Evolutionary conservation across 1,140 invertebrate genomes (phyloP).

Genomic region (Neoseiulus cucumeris): DNA sequence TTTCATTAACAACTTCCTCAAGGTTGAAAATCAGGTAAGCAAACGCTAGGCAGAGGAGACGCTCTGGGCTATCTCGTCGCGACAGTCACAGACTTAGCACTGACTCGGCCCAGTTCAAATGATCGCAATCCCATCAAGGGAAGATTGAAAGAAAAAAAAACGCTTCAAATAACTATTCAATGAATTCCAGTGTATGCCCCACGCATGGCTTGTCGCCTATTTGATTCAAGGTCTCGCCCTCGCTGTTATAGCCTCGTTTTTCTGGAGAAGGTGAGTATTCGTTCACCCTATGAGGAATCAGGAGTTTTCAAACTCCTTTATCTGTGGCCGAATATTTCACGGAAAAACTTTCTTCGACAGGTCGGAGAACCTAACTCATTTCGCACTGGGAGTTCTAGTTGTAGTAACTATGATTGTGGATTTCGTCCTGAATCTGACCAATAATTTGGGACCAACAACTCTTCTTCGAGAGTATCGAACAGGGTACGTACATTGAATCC

Average conservation of each 20-base stretch:
- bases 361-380: not conserved
- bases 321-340: too few species aligned
- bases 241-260: not conserved
- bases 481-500: not conserved
- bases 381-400: not conserved
- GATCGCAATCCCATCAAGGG: too few species aligned
- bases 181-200: not conserved
- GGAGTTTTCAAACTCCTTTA: too few species aligned
- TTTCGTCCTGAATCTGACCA: not conserved
- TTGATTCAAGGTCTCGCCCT: not conserved
- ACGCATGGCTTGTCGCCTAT: not conserved
- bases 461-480: not conserved
- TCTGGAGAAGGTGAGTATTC: not conserved
- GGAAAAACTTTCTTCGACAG: not conserved
- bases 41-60: too few species aligned
- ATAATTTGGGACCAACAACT: not conserved
- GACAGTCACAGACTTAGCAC: too few species aligned
- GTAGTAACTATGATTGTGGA: not conserved
- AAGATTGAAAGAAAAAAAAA: too few species aligned
- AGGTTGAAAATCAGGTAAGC: not conserved
- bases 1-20: slow-evolving; percentile 2
- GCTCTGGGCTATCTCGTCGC: too few species aligned
- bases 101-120: too few species aligned
- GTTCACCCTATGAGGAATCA: too few species aligned
- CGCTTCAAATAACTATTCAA: not conserved